A percentile compares a stretch with the other conserved stretches of the same genome.
Conservation (phyloP, 1,140 invertebrate species). For the Camponotus pennsylvanicus region DNA sequence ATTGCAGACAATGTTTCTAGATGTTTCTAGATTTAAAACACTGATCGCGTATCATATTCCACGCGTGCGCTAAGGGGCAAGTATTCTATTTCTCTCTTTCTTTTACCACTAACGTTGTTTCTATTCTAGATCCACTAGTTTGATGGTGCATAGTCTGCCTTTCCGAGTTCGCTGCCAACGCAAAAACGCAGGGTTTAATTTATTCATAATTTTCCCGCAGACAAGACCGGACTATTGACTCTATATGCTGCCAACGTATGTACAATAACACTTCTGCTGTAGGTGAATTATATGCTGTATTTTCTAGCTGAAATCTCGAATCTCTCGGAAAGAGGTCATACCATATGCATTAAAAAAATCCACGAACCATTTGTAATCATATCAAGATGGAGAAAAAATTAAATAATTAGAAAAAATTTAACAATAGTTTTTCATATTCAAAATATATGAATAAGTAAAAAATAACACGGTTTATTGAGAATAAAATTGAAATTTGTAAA, state of each 20-base stretch:
- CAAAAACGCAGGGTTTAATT: conserved; percentile 41
- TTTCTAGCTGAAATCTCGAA: conserved; percentile 38
- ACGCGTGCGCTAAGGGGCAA: background rate
- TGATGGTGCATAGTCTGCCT: conserved; percentile 13
- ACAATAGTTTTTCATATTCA: background rate
- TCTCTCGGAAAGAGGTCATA: conserved; percentile 33
- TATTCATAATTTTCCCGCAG: conserved; percentile 40
- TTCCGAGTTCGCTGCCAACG: background rate
- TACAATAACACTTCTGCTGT: conserved; percentile 27
- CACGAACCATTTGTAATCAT: conserved; percentile 10
- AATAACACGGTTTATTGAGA: background rate
- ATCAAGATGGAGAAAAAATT: background rate
- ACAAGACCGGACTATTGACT: conserved; percentile 35
- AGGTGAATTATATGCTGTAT: conserved; percentile 16
- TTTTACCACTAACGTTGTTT: conserved; percentile 20
- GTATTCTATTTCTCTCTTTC: background rate
- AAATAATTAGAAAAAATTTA: background rate
- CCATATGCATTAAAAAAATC: background rate
- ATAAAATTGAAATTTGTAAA: background rate
- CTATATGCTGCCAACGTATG: background rate
- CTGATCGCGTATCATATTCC: conserved; percentile 50
- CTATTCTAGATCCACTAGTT: conserved; percentile 35
- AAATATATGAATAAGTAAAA: background rate
- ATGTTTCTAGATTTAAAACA: conserved; percentile 47
- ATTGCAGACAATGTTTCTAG: conserved; percentile 27